Conservation (phyloP, 2,113 vertebrate species). For the Amphiprion ocellaris region DNA sequence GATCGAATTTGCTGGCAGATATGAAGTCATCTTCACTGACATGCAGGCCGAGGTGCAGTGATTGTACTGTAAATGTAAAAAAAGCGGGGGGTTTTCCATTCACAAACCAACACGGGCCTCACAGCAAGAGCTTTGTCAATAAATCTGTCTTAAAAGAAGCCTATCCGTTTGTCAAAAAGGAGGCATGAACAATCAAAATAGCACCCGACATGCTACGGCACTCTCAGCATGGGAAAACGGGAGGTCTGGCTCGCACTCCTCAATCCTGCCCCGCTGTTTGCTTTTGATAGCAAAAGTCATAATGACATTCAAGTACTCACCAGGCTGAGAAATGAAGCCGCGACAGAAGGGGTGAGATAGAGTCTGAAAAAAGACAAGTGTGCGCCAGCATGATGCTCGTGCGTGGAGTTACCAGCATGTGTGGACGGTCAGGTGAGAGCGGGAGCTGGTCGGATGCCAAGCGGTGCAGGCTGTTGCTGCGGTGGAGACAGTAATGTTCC, state of each 20-base stretch:
- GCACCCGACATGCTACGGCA: conserved; percentile 43
- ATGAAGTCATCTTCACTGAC: conserved; percentile 46
- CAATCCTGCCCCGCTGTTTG: conserved; percentile 63
- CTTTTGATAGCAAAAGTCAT: conserved; percentile 70
- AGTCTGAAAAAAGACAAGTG: conserved; percentile 11
- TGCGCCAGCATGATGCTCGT: not conserved
- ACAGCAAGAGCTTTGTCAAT: conserved; percentile 53
- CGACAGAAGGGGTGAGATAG: conserved; percentile 42
- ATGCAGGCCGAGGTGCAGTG: conserved; percentile 12
- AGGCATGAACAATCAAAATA: conserved; percentile 45
- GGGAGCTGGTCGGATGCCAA: conserved; percentile 46
- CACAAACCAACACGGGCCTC: conserved; percentile 31
- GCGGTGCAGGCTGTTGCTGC: conserved; percentile 31
- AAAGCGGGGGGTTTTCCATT: conserved; percentile 1
- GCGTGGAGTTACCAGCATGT: not conserved
- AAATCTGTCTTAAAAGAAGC: conserved; percentile 46
- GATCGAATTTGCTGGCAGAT: conserved; percentile 49
- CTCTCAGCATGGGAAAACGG: conserved; percentile 45
- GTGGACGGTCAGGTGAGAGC: conserved; percentile 23
- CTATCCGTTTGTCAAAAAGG: conserved; percentile 22
- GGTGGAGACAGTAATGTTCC: conserved; percentile 16
- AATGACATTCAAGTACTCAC: conserved; percentile 75
- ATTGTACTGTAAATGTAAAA: conserved; percentile 36
- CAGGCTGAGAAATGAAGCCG: conserved; percentile 63
- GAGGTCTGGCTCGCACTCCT: conserved; percentile 33